Evolutionary conservation across 2,113 vertebrate genomes (phyloP), one percentile per base, ranked within the genome.

Genomic region (Manacus vitellinus): DNA sequence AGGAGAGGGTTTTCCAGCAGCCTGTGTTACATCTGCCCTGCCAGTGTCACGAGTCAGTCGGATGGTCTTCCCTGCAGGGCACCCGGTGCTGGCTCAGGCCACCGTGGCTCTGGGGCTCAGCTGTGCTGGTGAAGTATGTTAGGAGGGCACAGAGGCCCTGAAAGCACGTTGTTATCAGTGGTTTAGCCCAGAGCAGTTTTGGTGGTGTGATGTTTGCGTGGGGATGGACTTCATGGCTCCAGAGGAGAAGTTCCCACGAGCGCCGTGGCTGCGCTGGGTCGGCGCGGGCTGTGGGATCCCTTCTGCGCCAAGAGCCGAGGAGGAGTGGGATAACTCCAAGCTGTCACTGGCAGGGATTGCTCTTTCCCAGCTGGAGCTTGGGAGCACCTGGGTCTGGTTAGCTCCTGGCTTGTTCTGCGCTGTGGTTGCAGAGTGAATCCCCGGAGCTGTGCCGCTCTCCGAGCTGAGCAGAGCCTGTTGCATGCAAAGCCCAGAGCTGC

Each of bases 211-310:
- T 43, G 28, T 74, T 89, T 75, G 27, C 3, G 3, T 55, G 20
- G 75, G 77, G 12, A 31, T 28, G 27, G 49, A 10, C 59, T 73
- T 88, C 5, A 12, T 12, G 59, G 37, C 63, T 94, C 49, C 17
- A 5, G 41, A 93, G 72, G 39, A 56, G 46, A 66, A 35, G 4
- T 52, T 27, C 46, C 46, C 4, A 0, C 1, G 4, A 63, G 27
- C 2, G 0, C 31, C 1, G 3, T 1, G 6, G 20, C 49, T 41
- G 31, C 2, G 4, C 33, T 8, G 17, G 28, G 25, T 62, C 0
- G 0, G 23, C 1, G 3, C 3, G 5, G 71, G 24, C 59, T 73
- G 49, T 54, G 74, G 35, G 74, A 81, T 39, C 31, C 37, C 12
- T 79, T 47, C 55, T 33, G 23, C 5, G 35, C 52, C 31, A 4